Evolutionary conservation across 2,888 invertebrate species (phyloP).

Genomic region (Phorcus lineatus): DNA sequence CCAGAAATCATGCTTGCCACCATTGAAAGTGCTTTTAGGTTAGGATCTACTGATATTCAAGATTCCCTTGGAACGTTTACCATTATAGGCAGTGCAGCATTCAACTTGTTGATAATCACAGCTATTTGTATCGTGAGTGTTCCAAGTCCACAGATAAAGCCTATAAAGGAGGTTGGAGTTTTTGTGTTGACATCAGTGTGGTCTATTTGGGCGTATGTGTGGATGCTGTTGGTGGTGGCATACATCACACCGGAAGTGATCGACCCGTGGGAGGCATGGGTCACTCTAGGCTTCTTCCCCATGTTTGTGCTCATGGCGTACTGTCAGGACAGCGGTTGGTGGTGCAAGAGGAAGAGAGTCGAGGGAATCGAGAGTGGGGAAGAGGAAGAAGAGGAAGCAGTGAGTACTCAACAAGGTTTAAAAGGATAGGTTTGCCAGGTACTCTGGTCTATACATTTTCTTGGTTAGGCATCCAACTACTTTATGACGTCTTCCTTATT

Average conservation of each 20-base stretch:
- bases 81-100: conserved; percentile 73
- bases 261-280: conserved; percentile 71
- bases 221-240: conserved; percentile 71
- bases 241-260: conserved; percentile 64
- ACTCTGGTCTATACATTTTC: too few relatives aligned
- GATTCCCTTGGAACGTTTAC: conserved; percentile 72
- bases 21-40: conserved; percentile 53
- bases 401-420: background rate
- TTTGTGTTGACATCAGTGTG: conserved; percentile 68
- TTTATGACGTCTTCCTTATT: too few relatives aligned
- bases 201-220: conserved; percentile 73
- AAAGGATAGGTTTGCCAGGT: too few relatives aligned
- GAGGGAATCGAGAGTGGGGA: conserved; percentile 42
- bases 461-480: too few relatives aligned
- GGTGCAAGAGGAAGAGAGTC: conserved; percentile 53
- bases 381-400: conserved; percentile 11
- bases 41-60: conserved; percentile 42
- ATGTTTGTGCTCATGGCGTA: conserved; percentile 70
- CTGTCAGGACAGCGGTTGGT: conserved; percentile 69
- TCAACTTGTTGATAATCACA: conserved; percentile 72
- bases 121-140: conserved; percentile 70
- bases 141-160: conserved; percentile 54
- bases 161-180: conserved; percentile 69
- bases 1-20: conserved; percentile 72
- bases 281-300: conserved; percentile 69